Conservation (phyloP, 2,797 vertebrate species). For the Ceryle rudis region DNA sequence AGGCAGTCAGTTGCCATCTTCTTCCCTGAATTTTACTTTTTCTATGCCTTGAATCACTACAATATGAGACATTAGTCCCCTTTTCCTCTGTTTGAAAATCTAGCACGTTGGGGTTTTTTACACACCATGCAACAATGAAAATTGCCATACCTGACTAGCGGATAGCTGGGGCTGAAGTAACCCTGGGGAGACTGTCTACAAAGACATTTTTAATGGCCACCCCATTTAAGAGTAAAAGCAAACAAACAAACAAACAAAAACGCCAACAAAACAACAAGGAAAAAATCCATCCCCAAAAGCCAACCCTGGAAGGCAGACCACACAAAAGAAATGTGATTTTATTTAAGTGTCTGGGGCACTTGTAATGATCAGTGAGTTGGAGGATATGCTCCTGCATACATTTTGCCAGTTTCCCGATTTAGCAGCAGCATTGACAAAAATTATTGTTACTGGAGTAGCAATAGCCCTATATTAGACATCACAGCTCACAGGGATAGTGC, state of each 20-base stretch:
- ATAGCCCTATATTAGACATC: not conserved
- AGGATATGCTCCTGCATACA: not conserved
- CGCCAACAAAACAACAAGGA: not conserved
- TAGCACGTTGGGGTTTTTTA: not conserved
- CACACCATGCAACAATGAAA: not conserved
- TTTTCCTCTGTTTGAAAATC: not conserved
- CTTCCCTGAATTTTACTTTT: not conserved
- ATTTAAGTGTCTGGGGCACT: not conserved
- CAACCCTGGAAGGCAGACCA: not conserved
- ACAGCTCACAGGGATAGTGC: not conserved
- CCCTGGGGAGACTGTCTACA: not conserved
- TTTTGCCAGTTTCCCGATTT: not conserved
- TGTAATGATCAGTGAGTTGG: not conserved
- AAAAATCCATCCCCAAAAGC: not conserved
- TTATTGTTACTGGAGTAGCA: not conserved
- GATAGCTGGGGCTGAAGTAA: conserved; percentile 38
- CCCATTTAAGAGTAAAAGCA: not conserved
- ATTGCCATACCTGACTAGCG: not conserved
- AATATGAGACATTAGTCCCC: not conserved
- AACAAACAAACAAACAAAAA: not conserved
- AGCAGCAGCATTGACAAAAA: not conserved
- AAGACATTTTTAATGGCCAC: not conserved
- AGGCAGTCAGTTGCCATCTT: not conserved
- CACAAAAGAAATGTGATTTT: not conserved
- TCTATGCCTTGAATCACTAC: not conserved